Evolutionary conservation across 2,888 invertebrate species (phyloP).

Genomic region (Hypercompe scribonia): DNA sequence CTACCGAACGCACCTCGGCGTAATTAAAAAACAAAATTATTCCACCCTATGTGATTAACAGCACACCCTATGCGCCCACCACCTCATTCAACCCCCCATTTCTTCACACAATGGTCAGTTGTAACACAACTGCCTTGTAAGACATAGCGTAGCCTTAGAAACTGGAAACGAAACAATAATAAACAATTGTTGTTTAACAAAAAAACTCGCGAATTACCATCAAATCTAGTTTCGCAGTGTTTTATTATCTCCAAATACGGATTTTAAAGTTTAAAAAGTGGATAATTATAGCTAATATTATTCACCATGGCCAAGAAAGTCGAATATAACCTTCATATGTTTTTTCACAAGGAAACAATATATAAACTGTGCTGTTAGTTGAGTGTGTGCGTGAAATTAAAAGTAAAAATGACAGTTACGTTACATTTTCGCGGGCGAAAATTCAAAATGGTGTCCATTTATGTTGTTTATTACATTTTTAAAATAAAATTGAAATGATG

Average conservation of each 20-base stretch:
- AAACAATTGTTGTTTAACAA: constrained; percentile 68
- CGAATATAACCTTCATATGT: constrained; percentile 67
- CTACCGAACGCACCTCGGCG: constrained; percentile 75
- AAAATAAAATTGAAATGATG: constrained; percentile 85
- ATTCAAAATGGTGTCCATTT: constrained; percentile 72
- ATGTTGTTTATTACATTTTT: constrained; percentile 77
- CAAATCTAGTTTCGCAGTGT: constrained; percentile 24
- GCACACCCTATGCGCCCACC: constrained; percentile 58
- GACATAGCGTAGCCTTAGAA: constrained; percentile 82
- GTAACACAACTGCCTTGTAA: constrained; percentile 75
- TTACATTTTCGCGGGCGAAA: constrained; percentile 81
- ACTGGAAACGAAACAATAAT: constrained; percentile 83
- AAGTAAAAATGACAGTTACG: constrained; percentile 72
- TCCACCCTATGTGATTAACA: constrained; percentile 81
- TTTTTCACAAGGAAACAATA: constrained; percentile 55
- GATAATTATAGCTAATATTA: constrained; percentile 34
- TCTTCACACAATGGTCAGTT: constrained; percentile 83
- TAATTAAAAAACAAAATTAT: constrained; percentile 85
- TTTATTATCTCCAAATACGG: constrained; percentile 32
- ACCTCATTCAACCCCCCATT: constrained; percentile 65
- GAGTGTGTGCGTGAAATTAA: constrained; percentile 45
- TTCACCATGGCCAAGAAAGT: constrained; percentile 62
- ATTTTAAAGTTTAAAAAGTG: constrained; percentile 30
- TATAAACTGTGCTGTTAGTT: constrained; percentile 54
- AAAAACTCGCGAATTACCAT: constrained; percentile 21